Conservation (phyloP, 2,113 vertebrate species). For the Sinocyclocheilus anophthalmus region DNA sequence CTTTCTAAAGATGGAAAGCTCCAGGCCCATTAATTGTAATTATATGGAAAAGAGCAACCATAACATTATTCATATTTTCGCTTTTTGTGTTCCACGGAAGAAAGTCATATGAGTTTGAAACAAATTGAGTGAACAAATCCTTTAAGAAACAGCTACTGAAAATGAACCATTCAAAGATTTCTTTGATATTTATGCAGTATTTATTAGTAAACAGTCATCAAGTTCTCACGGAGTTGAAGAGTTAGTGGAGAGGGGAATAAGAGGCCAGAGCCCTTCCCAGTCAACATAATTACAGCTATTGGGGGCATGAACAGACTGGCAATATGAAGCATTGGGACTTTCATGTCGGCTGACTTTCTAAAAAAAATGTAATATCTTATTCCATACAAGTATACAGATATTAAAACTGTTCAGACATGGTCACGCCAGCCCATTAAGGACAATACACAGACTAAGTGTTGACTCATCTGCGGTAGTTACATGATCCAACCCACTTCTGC, state of each 20-base stretch:
- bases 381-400: background rate
- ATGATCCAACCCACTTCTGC: background rate
- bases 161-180: background rate
- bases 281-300: background rate
- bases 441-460: background rate
- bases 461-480: background rate
- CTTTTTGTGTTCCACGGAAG: background rate
- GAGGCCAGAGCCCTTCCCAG: background rate
- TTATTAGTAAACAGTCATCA: background rate
- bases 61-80: background rate
- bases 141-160: background rate
- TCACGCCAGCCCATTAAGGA: background rate
- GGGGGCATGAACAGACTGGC: background rate
- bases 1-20: background rate
- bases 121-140: background rate
- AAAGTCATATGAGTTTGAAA: background rate
- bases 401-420: background rate
- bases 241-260: background rate
- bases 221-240: background rate
- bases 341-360: background rate
- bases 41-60: background rate
- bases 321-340: background rate
- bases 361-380: background rate
- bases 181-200: too few relatives aligned
- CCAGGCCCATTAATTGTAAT: background rate